phyloP scores from a whole-genome alignment of 2,113 vertebrate species.

The Channa argus region DNA sequence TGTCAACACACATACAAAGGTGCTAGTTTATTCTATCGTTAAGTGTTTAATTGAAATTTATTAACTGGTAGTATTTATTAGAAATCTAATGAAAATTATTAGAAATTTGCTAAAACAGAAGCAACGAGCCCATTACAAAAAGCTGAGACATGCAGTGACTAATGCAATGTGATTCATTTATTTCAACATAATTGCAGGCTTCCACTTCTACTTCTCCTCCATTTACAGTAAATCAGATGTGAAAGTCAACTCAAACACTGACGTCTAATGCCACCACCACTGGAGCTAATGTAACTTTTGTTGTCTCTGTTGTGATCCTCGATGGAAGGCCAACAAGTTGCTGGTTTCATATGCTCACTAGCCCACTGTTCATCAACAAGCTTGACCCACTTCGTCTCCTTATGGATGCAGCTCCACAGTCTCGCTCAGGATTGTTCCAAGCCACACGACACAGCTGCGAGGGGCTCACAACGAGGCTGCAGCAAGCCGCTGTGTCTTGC shows the following conservation, averaged over 20 bases:
- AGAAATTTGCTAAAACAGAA: constrained; percentile 1
- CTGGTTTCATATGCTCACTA: constrained; percentile 4
- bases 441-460: constrained; percentile 18
- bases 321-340: constrained; percentile 1
- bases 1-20: too few relatives aligned
- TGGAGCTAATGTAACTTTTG: not conserved
- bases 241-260: not conserved
- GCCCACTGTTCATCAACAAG: constrained; percentile 7
- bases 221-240: not conserved
- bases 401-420: constrained; percentile 9
- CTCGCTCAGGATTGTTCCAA: not conserved
- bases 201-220: not conserved
- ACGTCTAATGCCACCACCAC: too few relatives aligned
- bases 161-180: not conserved
- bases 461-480: not conserved
- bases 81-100: not conserved
- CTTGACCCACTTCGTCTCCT: constrained; percentile 2
- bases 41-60: too few relatives aligned
- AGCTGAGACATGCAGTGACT: not conserved
- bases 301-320: not conserved
- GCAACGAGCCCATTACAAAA: not conserved
- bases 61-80: too few relatives aligned
- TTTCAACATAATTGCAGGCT: constrained; percentile 8
- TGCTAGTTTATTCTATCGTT: too few relatives aligned
- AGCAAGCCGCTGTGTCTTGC: constrained; percentile 16